Percentiles rank a stretch among this genome's conserved stretches.
These are phyloP conservation scores for Rosalia funebris DNA, from an alignment of 2,888 invertebrate species.

Conservation along the genomic window DNA sequence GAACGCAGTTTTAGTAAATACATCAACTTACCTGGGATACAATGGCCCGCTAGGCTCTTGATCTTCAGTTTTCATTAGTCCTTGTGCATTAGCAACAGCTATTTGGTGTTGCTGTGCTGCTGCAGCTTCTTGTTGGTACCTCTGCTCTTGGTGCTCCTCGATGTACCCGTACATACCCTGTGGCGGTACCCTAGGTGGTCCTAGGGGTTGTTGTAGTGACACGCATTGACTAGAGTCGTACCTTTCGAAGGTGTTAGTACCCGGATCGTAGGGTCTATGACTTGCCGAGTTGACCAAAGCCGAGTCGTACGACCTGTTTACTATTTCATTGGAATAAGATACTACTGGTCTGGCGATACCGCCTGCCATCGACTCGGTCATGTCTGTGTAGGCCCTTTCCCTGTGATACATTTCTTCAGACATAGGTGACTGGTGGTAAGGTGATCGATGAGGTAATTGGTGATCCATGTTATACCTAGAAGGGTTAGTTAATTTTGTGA, in stretches of 20 bases:
- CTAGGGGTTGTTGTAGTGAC: conserved; percentile 64
- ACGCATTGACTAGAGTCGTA: conserved; percentile 68
- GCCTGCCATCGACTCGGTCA: conserved; percentile 70
- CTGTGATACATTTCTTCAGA: conserved; percentile 66
- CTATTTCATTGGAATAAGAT: conserved; percentile 69
- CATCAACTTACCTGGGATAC: conserved; percentile 78
- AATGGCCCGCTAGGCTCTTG: conserved; percentile 78
- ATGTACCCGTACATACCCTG: conserved; percentile 73
- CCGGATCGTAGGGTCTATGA: conserved; percentile 71
- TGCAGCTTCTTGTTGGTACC: conserved; percentile 61
- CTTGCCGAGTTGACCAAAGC: conserved; percentile 65
- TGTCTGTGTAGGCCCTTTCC: conserved; percentile 69
- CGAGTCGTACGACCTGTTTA: conserved; percentile 65
- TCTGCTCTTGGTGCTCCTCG: conserved; percentile 72
- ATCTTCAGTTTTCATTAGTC: conserved; percentile 75
- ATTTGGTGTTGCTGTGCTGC: conserved; percentile 66
- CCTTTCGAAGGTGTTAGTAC: conserved; percentile 48
- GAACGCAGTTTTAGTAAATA: no score
- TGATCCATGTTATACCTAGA: conserved; percentile 67
- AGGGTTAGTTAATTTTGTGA: no score
- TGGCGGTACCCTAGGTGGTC: conserved; percentile 63
- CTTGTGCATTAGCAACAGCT: conserved; percentile 66
- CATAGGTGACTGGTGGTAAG: conserved; percentile 75
- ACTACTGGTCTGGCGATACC: conserved; percentile 69
- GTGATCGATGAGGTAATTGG: conserved; percentile 64